These are phyloP conservation scores for Epinotia brunnichana DNA, from an alignment of 2,888 invertebrate genomes.

Conservation along the genomic window DNA sequence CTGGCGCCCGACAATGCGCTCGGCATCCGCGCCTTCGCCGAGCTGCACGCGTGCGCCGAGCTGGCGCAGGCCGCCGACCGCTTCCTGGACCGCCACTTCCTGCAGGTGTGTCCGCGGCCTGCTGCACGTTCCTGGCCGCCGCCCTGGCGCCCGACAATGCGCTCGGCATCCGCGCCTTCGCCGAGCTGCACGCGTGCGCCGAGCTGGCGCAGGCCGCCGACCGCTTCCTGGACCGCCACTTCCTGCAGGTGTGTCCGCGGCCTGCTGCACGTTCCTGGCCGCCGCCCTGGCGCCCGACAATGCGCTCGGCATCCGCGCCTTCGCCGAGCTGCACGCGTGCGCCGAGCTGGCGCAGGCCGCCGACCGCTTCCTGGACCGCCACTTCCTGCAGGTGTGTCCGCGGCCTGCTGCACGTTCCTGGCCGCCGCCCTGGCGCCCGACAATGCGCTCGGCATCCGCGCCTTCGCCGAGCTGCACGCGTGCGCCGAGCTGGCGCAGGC, in stretches of 20 bases:
- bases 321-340: constrained; percentile 96
- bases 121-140: constrained; percentile 95
- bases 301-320: constrained; percentile 77
- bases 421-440: constrained; percentile 95
- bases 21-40: constrained; percentile 84
- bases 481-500: constrained; percentile 73
- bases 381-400: constrained; percentile 28
- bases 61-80: no score
- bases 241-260: constrained; percentile 59
- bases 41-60: constrained; percentile 91
- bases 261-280: constrained; percentile 96
- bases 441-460: constrained; percentile 86
- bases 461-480: constrained; percentile 93
- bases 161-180: constrained; percentile 73
- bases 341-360: no score
- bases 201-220: no score
- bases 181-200: constrained; percentile 95
- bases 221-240: no score
- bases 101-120: constrained; percentile 79
- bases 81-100: no score
- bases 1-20: constrained; percentile 95
- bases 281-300: constrained; percentile 96
- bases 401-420: constrained; percentile 96
- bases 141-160: constrained; percentile 97
- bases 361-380: no score